phyloP scores from a whole-genome alignment of 2,113 vertebrate genomes.

The Chroicocephalus ridibundus region DNA sequence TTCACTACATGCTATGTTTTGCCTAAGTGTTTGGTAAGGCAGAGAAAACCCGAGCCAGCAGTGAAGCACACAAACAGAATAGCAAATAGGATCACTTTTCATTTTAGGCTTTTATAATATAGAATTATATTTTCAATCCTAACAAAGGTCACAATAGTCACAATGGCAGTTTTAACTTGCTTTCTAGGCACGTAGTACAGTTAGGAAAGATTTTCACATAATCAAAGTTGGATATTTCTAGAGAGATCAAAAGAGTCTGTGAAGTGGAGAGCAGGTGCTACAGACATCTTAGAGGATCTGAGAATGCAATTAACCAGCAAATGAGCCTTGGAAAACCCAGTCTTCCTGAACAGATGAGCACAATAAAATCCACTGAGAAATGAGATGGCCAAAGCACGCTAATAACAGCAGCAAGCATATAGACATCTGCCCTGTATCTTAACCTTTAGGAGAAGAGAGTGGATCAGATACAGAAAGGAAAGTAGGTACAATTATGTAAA shows the following conservation, averaged over 20 bases:
- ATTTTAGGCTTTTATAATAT: background rate
- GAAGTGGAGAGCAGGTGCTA: conserved; percentile 78
- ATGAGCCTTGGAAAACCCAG: conserved; percentile 72
- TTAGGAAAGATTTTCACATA: conserved; percentile 72
- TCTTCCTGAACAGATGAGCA: conserved; percentile 71
- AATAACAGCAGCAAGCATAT: conserved; percentile 56
- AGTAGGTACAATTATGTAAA: conserved; percentile 79
- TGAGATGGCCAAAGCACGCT: conserved; percentile 53
- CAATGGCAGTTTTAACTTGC: conserved; percentile 49
- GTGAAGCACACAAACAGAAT: background rate
- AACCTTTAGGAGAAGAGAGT: conserved; percentile 64
- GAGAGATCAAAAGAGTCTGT: conserved; percentile 74
- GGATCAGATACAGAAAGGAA: background rate
- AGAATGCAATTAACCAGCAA: conserved; percentile 82
- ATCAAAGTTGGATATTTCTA: conserved; percentile 77
- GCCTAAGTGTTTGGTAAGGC: background rate
- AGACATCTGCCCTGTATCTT: conserved; percentile 67
- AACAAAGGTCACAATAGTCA: conserved; percentile 35
- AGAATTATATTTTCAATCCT: conserved; percentile 35
- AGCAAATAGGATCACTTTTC: background rate
- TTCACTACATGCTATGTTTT: background rate
- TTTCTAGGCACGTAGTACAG: conserved; percentile 63
- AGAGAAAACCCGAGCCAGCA: background rate
- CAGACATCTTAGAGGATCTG: conserved; percentile 74
- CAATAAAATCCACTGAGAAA: conserved; percentile 67